Conservation (phyloP, 2,888 invertebrate genomes). For the Allolobophora icterica region DNA sequence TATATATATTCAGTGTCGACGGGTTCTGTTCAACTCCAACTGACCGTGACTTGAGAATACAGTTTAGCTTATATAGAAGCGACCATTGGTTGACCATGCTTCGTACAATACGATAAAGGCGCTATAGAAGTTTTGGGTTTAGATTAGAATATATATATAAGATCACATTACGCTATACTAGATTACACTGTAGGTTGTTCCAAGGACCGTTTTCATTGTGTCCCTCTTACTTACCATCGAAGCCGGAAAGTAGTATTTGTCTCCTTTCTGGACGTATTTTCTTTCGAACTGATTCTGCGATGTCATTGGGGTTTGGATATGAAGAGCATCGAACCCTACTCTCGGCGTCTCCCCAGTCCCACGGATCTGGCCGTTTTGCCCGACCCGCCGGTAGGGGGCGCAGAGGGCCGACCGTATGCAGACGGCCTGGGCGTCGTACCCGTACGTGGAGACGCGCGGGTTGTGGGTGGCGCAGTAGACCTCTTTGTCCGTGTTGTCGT, state of each 20-base stretch:
- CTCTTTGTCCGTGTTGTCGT: slow-evolving; percentile 57
- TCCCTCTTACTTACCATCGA: slow-evolving; percentile 56
- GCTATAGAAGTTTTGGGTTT: too few species aligned
- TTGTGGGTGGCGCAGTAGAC: slow-evolving; percentile 61
- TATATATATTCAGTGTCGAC: too few species aligned
- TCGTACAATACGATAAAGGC: too few species aligned
- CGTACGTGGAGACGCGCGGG: slow-evolving; percentile 54
- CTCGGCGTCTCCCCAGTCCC: slow-evolving; percentile 46
- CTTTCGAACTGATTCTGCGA: slow-evolving; percentile 55
- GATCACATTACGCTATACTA: too few species aligned
- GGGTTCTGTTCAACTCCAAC: too few species aligned
- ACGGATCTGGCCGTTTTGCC: slow-evolving; percentile 40
- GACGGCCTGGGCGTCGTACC: slow-evolving; percentile 70
- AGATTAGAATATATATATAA: too few species aligned
- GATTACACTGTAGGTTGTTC: too few species aligned
- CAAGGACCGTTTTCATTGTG: not conserved
- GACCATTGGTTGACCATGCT: too few species aligned
- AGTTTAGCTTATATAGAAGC: too few species aligned
- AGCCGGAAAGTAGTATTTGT: slow-evolving; percentile 60
- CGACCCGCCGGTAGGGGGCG: slow-evolving; percentile 51
- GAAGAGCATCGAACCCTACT: slow-evolving; percentile 84
- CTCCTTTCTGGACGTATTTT: slow-evolving; percentile 51
- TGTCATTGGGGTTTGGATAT: slow-evolving; percentile 66
- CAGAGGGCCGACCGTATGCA: slow-evolving; percentile 66
- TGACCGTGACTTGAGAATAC: too few species aligned